phyloP scores from a whole-genome alignment of 2,888 invertebrate species.

The Meiosimyza platycephala region DNA sequence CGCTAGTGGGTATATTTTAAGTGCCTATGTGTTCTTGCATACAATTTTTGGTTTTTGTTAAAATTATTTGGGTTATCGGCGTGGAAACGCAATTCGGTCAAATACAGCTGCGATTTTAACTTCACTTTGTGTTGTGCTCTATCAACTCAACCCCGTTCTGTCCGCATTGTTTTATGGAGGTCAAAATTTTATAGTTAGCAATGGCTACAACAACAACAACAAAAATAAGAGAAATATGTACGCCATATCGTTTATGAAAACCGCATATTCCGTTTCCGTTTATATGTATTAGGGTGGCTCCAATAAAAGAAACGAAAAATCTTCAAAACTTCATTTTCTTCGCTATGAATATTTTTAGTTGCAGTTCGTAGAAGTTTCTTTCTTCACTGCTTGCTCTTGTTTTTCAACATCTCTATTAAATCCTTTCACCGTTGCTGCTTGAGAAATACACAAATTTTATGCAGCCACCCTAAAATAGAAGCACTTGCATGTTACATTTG shows the following conservation, averaged over 20 bases:
- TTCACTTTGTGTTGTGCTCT: neutral
- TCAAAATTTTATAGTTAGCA: neutral
- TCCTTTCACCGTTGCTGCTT: too few species aligned
- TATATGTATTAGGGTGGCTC: too few species aligned
- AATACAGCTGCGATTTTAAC: conserved; percentile 5
- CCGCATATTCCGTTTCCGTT: conserved; percentile 25
- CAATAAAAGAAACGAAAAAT: neutral
- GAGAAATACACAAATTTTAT: too few species aligned
- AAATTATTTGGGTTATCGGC: conserved; percentile 36
- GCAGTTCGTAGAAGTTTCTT: too few species aligned
- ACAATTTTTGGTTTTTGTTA: conserved; percentile 29
- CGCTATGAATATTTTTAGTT: too few species aligned
- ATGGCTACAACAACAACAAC: neutral
- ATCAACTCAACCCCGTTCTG: too few species aligned
- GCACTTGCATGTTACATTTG: too few species aligned
- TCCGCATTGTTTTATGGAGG: too few species aligned
- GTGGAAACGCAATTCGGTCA: conserved; percentile 30
- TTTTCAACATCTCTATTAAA: too few species aligned
- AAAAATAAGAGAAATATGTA: neutral
- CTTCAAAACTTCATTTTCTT: neutral
- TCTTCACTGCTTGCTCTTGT: too few species aligned
- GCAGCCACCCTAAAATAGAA: too few species aligned
- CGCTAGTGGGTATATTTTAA: neutral
- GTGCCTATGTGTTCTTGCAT: neutral
- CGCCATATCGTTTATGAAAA: conserved; percentile 28